phyloP scores from a whole-genome alignment of 2,888 invertebrate species.

The Mythimna vitellina region DNA sequence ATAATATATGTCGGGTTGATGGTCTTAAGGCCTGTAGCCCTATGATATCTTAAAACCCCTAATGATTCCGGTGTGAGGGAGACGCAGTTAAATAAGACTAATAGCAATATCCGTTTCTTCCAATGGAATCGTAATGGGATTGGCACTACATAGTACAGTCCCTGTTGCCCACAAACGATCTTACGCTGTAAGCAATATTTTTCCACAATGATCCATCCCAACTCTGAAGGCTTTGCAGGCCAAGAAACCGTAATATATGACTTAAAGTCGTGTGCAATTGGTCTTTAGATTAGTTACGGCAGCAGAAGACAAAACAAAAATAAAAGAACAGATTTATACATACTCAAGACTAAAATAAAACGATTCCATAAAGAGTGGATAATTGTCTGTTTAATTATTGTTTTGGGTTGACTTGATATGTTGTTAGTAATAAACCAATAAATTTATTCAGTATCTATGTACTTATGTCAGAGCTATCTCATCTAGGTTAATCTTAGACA shows the following conservation, averaged over 20 bases:
- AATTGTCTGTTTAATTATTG: neutral
- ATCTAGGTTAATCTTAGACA: slow-evolving; percentile 13
- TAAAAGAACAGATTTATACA: neutral
- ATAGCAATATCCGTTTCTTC: neutral
- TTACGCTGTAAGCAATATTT: neutral
- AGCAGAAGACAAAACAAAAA: neutral
- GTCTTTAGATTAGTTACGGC: neutral
- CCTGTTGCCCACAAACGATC: neutral
- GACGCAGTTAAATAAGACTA: neutral
- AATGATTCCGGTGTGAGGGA: neutral
- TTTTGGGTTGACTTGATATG: neutral
- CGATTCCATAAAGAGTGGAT: neutral
- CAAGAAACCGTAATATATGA: too few species aligned
- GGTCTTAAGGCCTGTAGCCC: neutral
- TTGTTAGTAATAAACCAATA: too few species aligned
- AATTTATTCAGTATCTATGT: neutral
- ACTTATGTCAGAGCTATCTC: neutral
- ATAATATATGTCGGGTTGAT: too few species aligned
- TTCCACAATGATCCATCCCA: neutral
- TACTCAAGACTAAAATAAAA: neutral
- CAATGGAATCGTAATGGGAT: neutral
- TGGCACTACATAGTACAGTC: neutral
- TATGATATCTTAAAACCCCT: neutral
- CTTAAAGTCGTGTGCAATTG: neutral
- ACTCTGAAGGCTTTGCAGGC: neutral